Evolutionary conservation across 2,797 vertebrate genomes (phyloP).

Genomic region (Apodemus agrarius): DNA sequence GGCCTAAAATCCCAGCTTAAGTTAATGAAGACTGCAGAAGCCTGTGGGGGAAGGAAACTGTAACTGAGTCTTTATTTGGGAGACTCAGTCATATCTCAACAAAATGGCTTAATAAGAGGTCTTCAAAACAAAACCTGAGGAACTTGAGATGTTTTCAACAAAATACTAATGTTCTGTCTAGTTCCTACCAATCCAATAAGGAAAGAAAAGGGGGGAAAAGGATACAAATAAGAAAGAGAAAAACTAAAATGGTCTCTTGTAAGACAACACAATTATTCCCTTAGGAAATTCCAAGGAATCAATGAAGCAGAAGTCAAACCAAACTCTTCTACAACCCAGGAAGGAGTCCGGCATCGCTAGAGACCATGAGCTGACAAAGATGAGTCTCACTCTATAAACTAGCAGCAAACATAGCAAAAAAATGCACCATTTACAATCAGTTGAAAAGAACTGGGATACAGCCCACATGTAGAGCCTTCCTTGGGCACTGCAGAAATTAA

Average conservation of each 20-base stretch:
- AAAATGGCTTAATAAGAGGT: conserved; percentile 30
- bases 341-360: neutral
- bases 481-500: neutral
- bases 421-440: neutral
- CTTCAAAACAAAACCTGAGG: conserved; percentile 37
- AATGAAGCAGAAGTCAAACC: neutral
- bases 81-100: conserved; percentile 21
- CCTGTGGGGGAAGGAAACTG: neutral
- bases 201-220: conserved; percentile 34
- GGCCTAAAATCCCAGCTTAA: conserved; percentile 19
- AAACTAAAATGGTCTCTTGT: neutral
- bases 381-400: neutral
- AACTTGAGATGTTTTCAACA: neutral
- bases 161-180: neutral
- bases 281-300: conserved; percentile 1
- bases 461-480: neutral
- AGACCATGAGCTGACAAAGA: neutral
- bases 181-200: neutral
- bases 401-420: neutral
- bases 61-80: conserved; percentile 24
- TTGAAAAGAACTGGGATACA: neutral
- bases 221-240: conserved; percentile 23
- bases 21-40: conserved; percentile 32
- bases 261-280: neutral
- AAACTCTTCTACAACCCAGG: neutral